A percentile compares a stretch with the other conserved stretches of the same genome.
phyloP scores from a whole-genome alignment of 2,113 vertebrate species.

The Callionymus lyra region DNA sequence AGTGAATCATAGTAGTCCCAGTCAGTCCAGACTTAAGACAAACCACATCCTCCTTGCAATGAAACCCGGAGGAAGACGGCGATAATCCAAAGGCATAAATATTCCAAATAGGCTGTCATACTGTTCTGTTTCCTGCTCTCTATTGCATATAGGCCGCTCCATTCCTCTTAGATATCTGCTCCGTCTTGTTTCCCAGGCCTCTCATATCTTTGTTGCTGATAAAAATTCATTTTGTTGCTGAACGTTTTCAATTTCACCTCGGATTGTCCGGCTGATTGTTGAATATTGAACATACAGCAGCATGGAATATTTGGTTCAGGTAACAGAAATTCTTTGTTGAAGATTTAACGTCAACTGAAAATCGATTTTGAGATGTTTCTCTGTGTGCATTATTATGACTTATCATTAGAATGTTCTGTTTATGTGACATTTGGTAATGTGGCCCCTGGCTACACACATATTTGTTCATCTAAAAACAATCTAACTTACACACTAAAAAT shows the following conservation, averaged over 20 bases:
- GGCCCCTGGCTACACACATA: no score
- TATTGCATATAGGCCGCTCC: slow-evolving; percentile 10
- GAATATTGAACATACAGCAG: no score
- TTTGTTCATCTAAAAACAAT: no score
- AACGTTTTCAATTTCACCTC: slow-evolving; percentile 26
- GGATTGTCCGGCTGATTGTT: neutral
- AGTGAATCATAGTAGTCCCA: slow-evolving; percentile 19
- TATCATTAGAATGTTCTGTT: no score
- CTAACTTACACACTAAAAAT: no score
- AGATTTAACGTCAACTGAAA: slow-evolving; percentile 1
- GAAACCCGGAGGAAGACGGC: slow-evolving; percentile 2
- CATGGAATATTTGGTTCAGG: no score
- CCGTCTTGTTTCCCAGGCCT: slow-evolving; percentile 20
- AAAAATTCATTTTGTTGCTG: slow-evolving; percentile 25
- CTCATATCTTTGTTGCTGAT: slow-evolving; percentile 21
- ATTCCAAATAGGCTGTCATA: slow-evolving; percentile 24
- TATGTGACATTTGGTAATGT: no score
- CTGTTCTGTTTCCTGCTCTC: slow-evolving; percentile 12
- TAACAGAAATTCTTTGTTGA: neutral
- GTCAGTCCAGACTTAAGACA: slow-evolving; percentile 1
- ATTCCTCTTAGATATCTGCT: slow-evolving; percentile 28
- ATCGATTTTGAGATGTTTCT: no score
- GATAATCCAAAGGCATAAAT: slow-evolving; percentile 9
- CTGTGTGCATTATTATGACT: no score
- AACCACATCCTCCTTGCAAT: neutral